phyloP scores from a whole-genome alignment of 2,888 invertebrate species.

The Eupeodes latifasciatus region DNA sequence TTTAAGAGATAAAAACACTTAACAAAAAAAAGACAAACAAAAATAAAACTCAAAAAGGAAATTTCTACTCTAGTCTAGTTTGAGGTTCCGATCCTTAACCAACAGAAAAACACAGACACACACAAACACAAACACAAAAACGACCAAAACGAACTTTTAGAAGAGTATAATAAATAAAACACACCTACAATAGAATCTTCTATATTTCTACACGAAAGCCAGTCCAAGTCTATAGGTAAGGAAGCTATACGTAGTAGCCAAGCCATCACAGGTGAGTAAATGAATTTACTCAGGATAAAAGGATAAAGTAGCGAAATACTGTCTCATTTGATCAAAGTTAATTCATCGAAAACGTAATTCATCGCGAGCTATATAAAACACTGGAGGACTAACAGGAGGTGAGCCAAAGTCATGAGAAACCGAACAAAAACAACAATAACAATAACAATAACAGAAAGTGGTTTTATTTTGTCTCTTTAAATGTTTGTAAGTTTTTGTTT shows the following conservation, averaged over 20 bases:
- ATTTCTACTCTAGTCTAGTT: neutral
- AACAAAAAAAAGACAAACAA: conserved; percentile 5
- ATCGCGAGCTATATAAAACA: neutral
- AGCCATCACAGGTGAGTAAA: conserved; percentile 66
- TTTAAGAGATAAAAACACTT: conserved; percentile 69
- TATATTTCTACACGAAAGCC: conserved; percentile 48
- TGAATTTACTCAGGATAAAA: conserved; percentile 73
- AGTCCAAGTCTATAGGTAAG: conserved; percentile 25
- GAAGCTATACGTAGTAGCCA: no score
- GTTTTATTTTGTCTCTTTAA: conserved; percentile 37
- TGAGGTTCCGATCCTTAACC: conserved; percentile 43
- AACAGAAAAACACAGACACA: conserved; percentile 10
- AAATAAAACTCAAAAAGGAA: conserved; percentile 21
- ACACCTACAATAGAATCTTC: conserved; percentile 49
- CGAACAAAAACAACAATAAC: conserved; percentile 1
- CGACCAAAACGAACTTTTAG: neutral
- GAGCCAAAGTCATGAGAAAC: neutral
- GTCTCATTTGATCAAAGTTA: conserved; percentile 79
- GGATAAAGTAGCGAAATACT: conserved; percentile 74
- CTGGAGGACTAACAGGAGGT: neutral
- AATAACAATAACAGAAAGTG: conserved; percentile 50
- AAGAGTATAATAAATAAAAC: conserved; percentile 59
- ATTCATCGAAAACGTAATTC: conserved; percentile 72
- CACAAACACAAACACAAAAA: conserved; percentile 21
- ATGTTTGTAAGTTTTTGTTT: conserved; percentile 25